A percentile compares a stretch with the other conserved stretches of the same genome.
Evolutionary conservation across 1,140 invertebrate genomes (phyloP).

Genomic region (Drosophila erecta): DNA sequence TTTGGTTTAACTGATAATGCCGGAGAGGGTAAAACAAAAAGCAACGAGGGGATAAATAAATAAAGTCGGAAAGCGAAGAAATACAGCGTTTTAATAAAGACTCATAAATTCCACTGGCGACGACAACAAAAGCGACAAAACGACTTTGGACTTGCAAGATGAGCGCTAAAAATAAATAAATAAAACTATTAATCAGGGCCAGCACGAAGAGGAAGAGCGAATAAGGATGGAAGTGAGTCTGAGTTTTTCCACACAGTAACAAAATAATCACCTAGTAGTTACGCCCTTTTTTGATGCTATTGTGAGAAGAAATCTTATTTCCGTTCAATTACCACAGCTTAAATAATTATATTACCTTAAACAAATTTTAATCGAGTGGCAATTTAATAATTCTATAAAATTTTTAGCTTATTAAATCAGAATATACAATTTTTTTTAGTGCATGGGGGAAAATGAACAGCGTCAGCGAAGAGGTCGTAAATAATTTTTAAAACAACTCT

Average conservation of each 20-base stretch:
- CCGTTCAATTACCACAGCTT: too few relatives aligned
- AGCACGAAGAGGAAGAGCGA: slow-evolving; percentile 48
- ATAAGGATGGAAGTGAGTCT: slow-evolving; percentile 30
- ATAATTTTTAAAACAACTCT: slow-evolving; percentile 83
- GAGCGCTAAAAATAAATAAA: slow-evolving; percentile 83
- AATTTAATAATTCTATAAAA: too few relatives aligned
- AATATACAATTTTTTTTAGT: not conserved
- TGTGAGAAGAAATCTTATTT: too few relatives aligned
- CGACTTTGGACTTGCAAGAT: slow-evolving; percentile 70
- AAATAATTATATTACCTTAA: not conserved
- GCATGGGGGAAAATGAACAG: slow-evolving; percentile 72
- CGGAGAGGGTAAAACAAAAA: slow-evolving; percentile 18
- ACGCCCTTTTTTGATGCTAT: too few relatives aligned
- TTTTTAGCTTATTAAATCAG: too few relatives aligned
- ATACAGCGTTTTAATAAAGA: slow-evolving; percentile 81
- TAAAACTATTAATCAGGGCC: slow-evolving; percentile 80
- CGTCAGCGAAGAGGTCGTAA: slow-evolving; percentile 73
- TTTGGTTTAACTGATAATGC: slow-evolving; percentile 66
- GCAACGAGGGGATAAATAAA: slow-evolving; percentile 17
- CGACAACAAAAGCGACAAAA: slow-evolving; percentile 68
- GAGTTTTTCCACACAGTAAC: slow-evolving; percentile 45
- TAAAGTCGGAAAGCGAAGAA: slow-evolving; percentile 36
- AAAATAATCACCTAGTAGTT: not conserved
- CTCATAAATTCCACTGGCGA: slow-evolving; percentile 69
- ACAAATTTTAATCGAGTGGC: too few relatives aligned